These are phyloP conservation scores for Isaurus tuberculatus DNA, from an alignment of 92 coral and sea anemone species.

Conservation along the genomic window DNA sequence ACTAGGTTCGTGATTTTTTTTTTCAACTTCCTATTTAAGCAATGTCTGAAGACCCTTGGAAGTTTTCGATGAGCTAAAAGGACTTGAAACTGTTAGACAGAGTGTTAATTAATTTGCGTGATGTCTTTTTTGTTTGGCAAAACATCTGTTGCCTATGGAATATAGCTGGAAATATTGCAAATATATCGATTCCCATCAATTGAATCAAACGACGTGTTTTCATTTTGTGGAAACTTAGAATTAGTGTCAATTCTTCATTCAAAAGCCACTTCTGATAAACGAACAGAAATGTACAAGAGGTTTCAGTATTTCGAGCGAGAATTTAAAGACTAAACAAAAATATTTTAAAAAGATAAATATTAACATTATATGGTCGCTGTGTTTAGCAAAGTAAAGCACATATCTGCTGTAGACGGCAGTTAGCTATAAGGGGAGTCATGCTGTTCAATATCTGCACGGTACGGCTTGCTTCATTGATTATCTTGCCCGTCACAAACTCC, in stretches of 20 bases:
- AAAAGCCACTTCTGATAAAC: neutral
- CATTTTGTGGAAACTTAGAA: neutral
- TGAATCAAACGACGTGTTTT: neutral
- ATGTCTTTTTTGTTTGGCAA: neutral
- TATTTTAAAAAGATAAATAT: neutral
- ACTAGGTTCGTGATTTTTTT: neutral
- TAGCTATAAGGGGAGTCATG: neutral
- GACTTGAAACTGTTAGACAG: too few species aligned
- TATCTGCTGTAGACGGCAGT: neutral
- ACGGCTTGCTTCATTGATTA: neutral
- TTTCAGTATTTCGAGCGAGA: constrained; percentile 26
- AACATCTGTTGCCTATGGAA: constrained; percentile 26
- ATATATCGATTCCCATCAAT: neutral
- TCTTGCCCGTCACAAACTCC: neutral
- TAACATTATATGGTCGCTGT: neutral
- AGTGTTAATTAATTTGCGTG: too few species aligned
- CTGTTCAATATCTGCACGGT: neutral
- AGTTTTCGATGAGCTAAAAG: too few species aligned
- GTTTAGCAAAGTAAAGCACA: neutral
- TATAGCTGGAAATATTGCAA: neutral
- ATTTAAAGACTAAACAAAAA: neutral
- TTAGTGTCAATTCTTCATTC: neutral
- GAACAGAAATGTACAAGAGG: constrained; percentile 2
- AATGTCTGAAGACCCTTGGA: too few species aligned
- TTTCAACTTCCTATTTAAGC: neutral